A percentile compares a stretch with the other conserved stretches of the same genome.
Conservation (phyloP, 2,888 invertebrate genomes). For the Drosophila falleni region DNA sequence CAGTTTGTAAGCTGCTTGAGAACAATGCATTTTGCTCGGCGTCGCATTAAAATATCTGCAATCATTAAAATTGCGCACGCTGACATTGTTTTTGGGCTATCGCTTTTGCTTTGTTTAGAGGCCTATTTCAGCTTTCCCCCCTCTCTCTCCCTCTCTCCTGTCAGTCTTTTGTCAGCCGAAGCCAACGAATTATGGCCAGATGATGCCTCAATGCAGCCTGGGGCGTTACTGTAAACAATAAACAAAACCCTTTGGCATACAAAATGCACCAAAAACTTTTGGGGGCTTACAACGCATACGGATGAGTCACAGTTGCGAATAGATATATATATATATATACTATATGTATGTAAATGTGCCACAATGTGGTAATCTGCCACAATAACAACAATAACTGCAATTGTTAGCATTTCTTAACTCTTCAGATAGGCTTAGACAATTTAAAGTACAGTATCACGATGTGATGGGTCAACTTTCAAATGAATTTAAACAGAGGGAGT, state of each 20-base stretch:
- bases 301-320: conserved; percentile 14
- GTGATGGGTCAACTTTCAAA: background rate
- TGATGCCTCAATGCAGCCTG: conserved; percentile 47
- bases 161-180: conserved; percentile 53
- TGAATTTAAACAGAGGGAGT: background rate
- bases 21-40: conserved; percentile 73
- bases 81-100: conserved; percentile 75
- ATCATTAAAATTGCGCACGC: conserved; percentile 81
- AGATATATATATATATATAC: background rate
- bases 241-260: conserved; percentile 24
- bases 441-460: background rate
- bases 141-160: conserved; percentile 22
- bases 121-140: conserved; percentile 16
- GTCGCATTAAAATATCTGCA: conserved; percentile 83
- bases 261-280: conserved; percentile 46
- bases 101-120: conserved; percentile 65
- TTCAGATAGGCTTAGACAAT: conserved; percentile 4
- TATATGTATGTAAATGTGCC: background rate
- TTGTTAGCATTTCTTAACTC: conserved; percentile 10
- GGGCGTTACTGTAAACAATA: conserved; percentile 46
- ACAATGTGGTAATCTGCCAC: conserved; percentile 5
- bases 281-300: conserved; percentile 7
- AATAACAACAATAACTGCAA: conserved; percentile 10
- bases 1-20: conserved; percentile 58
- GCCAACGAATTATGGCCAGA: conserved; percentile 62